Evolutionary conservation across 2,888 invertebrate genomes (phyloP).

Genomic region (Parasteatoda lunata): DNA sequence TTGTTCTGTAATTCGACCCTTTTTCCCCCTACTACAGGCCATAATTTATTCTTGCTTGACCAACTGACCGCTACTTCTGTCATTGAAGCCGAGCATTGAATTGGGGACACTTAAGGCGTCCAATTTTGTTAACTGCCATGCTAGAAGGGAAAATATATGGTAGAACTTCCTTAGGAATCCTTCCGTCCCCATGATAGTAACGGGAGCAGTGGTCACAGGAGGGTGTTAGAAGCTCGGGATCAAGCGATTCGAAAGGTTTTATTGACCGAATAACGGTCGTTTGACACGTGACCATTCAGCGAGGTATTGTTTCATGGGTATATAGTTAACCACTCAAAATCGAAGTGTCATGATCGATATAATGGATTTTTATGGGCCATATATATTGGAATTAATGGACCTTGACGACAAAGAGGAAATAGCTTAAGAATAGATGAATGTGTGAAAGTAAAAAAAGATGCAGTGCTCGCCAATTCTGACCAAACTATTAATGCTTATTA

Average conservation of each 20-base stretch:
- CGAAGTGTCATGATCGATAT: background rate
- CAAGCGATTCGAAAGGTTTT: conserved; percentile 34
- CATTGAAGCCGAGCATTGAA: conserved; percentile 31
- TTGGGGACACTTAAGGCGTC: conserved; percentile 34
- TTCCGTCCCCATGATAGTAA: background rate
- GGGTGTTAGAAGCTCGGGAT: conserved; percentile 29
- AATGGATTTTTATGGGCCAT: conserved; percentile 16
- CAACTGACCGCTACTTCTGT: conserved; percentile 53
- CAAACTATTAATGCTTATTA: too few relatives aligned
- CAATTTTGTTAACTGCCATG: background rate
- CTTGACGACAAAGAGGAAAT: too few relatives aligned
- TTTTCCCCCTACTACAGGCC: conserved; percentile 8
- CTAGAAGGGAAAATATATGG: conserved; percentile 23
- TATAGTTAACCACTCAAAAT: background rate
- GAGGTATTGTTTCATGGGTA: conserved; percentile 21
- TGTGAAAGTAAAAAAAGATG: too few relatives aligned
- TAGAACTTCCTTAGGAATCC: background rate
- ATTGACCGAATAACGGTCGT: conserved; percentile 24
- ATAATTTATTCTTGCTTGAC: conserved; percentile 68
- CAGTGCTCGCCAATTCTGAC: too few relatives aligned
- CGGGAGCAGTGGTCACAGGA: background rate
- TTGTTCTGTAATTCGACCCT: conserved; percentile 28
- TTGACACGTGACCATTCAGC: conserved; percentile 29
- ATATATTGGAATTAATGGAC: background rate
- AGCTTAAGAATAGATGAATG: too few relatives aligned